Percentiles rank a stretch among this genome's conserved stretches.
Conservation (phyloP, 1,140 invertebrate genomes). For the Ceratina calcarata region DNA sequence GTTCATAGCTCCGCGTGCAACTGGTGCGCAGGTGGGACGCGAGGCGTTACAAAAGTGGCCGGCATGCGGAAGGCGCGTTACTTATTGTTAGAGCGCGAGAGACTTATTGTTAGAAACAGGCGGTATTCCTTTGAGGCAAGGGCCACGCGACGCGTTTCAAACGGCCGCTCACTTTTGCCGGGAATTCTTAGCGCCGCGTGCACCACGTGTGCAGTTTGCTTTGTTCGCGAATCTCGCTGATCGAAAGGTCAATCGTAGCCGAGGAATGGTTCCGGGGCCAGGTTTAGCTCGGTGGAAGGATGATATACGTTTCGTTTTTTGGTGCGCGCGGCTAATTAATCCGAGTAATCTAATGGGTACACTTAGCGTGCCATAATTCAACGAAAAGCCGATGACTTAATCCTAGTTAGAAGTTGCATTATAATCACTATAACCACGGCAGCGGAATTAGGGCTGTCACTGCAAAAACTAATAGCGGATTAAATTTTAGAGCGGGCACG, state of each 20-base stretch:
- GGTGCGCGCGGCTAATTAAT: too few relatives aligned
- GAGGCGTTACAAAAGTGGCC: slow-evolving; percentile 15
- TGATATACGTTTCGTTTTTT: too few relatives aligned
- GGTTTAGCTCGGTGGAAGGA: too few relatives aligned
- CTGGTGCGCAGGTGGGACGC: too few relatives aligned
- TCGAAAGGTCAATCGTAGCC: too few relatives aligned
- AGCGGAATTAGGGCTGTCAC: slow-evolving; percentile 64
- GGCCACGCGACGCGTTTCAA: slow-evolving; percentile 20
- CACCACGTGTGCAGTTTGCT: background rate
- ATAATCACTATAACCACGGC: slow-evolving; percentile 62
- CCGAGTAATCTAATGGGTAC: background rate
- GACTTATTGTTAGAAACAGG: background rate
- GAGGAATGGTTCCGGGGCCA: too few relatives aligned
- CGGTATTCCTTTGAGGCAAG: slow-evolving; percentile 33
- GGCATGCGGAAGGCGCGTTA: slow-evolving; percentile 17
- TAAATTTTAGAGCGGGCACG: slow-evolving; percentile 62
- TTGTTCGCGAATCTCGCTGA: too few relatives aligned
- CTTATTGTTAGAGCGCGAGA: too few relatives aligned
- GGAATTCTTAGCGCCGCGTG: slow-evolving; percentile 14
- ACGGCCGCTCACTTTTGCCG: slow-evolving; percentile 16
- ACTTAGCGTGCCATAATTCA: slow-evolving; percentile 57
- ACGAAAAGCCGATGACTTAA: slow-evolving; percentile 66
- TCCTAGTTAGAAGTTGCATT: slow-evolving; percentile 59
- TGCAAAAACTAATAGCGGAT: slow-evolving; percentile 68
- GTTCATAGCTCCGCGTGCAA: too few relatives aligned